A percentile compares a stretch with the other conserved stretches of the same genome.
phyloP scores from a whole-genome alignment of 2,113 vertebrate genomes.

The Romanogobio albipinnatus region DNA sequence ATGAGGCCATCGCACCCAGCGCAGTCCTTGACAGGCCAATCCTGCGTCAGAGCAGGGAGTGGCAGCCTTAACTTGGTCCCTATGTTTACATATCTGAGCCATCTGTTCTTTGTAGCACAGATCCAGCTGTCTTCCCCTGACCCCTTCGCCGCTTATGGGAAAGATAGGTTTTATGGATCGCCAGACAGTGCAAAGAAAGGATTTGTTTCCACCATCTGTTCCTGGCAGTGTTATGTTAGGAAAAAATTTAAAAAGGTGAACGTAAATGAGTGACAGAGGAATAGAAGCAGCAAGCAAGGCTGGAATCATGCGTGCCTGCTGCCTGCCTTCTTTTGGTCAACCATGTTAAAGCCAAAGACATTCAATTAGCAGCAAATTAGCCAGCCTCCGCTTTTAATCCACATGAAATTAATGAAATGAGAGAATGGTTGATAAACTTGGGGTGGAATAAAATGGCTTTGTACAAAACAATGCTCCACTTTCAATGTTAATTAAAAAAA shows the following conservation, averaged over 20 bases:
- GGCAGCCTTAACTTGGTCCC: neutral
- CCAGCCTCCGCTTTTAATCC: conserved; percentile 42
- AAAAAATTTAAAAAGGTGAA: conserved; percentile 45
- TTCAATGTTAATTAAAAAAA: conserved; percentile 40
- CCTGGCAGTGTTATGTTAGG: conserved; percentile 36
- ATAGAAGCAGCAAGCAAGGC: conserved; percentile 8
- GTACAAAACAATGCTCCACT: conserved; percentile 7
- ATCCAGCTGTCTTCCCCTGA: conserved; percentile 59
- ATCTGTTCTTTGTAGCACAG: conserved; percentile 56
- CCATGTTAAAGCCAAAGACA: conserved; percentile 38
- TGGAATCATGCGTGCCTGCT: conserved; percentile 6
- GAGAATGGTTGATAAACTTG: conserved; percentile 10
- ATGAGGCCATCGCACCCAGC: conserved; percentile 7
- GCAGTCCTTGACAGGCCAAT: neutral
- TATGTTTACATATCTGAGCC: conserved; percentile 58
- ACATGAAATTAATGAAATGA: conserved; percentile 60
- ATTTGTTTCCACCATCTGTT: conserved; percentile 59
- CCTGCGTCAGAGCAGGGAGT: conserved; percentile 8
- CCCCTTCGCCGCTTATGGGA: conserved; percentile 51
- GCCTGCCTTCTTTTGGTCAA: neutral
- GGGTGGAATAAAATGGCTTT: neutral
- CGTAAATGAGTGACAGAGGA: conserved; percentile 45
- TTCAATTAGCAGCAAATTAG: conserved; percentile 65
- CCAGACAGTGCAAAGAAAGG: conserved; percentile 35
- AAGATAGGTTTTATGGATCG: conserved; percentile 48